These are phyloP conservation scores for Castor canadensis DNA, from an alignment of 2,113 vertebrate species.

Conservation along the genomic window DNA sequence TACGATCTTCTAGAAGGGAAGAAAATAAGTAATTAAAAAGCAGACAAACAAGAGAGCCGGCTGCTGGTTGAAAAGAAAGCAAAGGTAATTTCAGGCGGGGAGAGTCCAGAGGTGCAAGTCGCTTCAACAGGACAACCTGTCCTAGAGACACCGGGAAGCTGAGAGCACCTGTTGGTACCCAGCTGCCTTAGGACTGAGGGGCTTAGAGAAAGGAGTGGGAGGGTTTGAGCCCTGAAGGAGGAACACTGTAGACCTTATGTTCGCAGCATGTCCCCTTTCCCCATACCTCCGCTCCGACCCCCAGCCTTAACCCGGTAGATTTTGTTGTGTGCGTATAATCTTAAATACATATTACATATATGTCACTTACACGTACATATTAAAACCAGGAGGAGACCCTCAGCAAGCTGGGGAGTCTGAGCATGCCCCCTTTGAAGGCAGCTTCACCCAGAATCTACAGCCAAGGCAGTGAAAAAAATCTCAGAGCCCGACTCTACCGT, in stretches of 20 bases:
- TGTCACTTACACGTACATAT: neutral
- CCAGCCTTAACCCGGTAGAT: neutral
- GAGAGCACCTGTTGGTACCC: constrained; percentile 71
- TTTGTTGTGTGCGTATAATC: neutral
- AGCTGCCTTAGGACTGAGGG: neutral
- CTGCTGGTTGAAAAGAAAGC: constrained; percentile 35
- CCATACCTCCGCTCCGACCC: neutral
- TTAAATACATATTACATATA: neutral
- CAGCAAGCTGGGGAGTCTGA: neutral
- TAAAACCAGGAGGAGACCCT: neutral
- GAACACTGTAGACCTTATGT: neutral
- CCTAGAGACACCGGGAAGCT: neutral
- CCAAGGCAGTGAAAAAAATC: constrained; percentile 45
- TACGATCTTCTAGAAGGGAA: constrained; percentile 5
- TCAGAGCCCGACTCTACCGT: neutral
- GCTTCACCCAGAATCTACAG: neutral
- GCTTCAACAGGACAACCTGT: constrained; percentile 23
- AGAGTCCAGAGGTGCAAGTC: constrained; percentile 21
- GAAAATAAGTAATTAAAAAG: constrained; percentile 67
- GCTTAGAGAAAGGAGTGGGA: neutral
- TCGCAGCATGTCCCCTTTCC: neutral
- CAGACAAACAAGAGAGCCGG: neutral
- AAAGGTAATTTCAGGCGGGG: neutral
- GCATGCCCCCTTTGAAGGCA: neutral
- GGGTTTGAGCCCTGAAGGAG: neutral